These are phyloP conservation scores for Malacoraja senta DNA, from an alignment of 2,797 vertebrate genomes.

Conservation along the genomic window DNA sequence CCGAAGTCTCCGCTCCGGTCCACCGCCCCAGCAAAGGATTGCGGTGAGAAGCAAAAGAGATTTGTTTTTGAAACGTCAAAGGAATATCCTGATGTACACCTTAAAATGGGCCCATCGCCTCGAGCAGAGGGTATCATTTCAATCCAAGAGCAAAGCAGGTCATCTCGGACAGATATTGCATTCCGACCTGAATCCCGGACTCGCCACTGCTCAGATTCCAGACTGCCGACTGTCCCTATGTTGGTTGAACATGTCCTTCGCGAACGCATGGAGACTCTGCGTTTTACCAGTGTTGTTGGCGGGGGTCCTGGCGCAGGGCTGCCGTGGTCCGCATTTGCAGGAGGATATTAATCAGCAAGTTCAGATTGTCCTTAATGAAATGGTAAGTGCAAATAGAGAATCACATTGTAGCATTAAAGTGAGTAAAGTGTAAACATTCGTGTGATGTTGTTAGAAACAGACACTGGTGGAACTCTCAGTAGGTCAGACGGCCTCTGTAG, in stretches of 20 bases:
- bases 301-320: background rate
- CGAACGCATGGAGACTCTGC: background rate
- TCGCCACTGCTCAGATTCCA: background rate
- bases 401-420: background rate
- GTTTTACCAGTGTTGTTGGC: background rate
- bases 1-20: too few relatives aligned
- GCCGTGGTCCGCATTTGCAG: background rate
- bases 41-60: background rate
- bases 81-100: background rate
- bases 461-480: too few relatives aligned
- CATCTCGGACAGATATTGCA: background rate
- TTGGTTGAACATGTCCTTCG: background rate
- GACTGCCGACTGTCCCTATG: background rate
- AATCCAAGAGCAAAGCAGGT: background rate
- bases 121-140: background rate
- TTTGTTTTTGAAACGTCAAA: conserved; percentile 1
- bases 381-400: background rate
- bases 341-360: background rate
- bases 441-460: background rate
- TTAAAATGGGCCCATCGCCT: background rate
- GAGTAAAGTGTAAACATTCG: background rate
- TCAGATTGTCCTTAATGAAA: too few relatives aligned
- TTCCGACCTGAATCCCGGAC: background rate
- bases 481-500: too few relatives aligned
- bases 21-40: too few relatives aligned